Conservation (phyloP, 2,797 vertebrate species). For the Sebastiscus tertius region DNA sequence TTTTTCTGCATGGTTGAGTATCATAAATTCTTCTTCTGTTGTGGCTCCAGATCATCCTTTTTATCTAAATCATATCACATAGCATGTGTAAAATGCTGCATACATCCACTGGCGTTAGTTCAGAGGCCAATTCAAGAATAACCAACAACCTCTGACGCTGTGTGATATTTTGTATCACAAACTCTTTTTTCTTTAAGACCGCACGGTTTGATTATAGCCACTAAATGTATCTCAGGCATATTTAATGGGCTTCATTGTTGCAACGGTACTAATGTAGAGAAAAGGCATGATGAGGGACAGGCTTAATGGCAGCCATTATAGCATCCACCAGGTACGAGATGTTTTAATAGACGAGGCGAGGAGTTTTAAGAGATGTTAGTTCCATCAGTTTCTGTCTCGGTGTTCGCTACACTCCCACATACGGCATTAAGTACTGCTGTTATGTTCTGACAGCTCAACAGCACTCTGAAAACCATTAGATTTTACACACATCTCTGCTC, state of each 20-base stretch:
- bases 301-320: slow-evolving; percentile 28
- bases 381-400: slow-evolving; percentile 29
- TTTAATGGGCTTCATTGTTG: not conserved
- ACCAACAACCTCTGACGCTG: not conserved
- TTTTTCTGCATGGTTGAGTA: not conserved
- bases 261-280: not conserved
- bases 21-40: not conserved
- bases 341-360: slow-evolving; percentile 38
- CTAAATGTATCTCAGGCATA: not conserved
- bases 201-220: not conserved
- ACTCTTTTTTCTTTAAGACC: not conserved
- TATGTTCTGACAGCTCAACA: slow-evolving; percentile 40
- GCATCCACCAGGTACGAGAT: not conserved
- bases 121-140: not conserved
- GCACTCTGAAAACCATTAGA: slow-evolving; percentile 47
- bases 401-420: slow-evolving; percentile 21
- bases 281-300: not conserved
- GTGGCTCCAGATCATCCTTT: not conserved
- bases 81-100: not conserved
- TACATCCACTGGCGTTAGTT: not conserved
- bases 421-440: slow-evolving; percentile 37
- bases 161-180: not conserved
- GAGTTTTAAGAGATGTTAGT: slow-evolving; percentile 31
- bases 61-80: not conserved
- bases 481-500: slow-evolving; percentile 8